Evolutionary conservation across 2,888 invertebrate genomes (phyloP).

Genomic region (Sphaerophoria taeniata): DNA sequence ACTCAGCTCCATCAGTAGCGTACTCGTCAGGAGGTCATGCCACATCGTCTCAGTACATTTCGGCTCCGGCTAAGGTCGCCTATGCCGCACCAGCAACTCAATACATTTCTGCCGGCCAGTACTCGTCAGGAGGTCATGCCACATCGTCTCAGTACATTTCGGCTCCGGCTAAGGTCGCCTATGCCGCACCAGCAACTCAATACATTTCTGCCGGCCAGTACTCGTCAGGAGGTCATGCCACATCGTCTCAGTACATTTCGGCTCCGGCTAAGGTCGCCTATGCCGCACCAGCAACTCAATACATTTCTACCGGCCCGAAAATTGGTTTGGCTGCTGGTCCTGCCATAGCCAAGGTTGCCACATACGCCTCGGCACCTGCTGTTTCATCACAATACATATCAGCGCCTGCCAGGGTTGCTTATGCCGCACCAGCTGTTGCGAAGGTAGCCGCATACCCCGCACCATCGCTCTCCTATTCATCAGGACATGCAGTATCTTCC

Average conservation of each 20-base stretch:
- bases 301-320: conserved; percentile 50
- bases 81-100: conserved; percentile 74
- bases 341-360: conserved; percentile 62
- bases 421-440: conserved; percentile 74
- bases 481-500: conserved; percentile 74
- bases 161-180: conserved; percentile 68
- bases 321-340: conserved; percentile 69
- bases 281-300: conserved; percentile 74
- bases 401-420: conserved; percentile 74
- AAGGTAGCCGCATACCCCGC: conserved; percentile 72
- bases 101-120: conserved; percentile 71
- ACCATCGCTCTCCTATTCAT: conserved; percentile 38
- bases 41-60: conserved; percentile 76
- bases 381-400: conserved; percentile 78
- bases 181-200: conserved; percentile 75
- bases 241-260: conserved; percentile 76
- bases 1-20: conserved; percentile 50
- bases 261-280: conserved; percentile 72
- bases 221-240: conserved; percentile 65
- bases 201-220: conserved; percentile 73
- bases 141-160: conserved; percentile 77
- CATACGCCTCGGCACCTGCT: conserved; percentile 73
- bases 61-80: conserved; percentile 63
- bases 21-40: conserved; percentile 63
- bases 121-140: conserved; percentile 60